Conservation (phyloP, 2,888 invertebrate genomes). For the Cetonia aurata region DNA sequence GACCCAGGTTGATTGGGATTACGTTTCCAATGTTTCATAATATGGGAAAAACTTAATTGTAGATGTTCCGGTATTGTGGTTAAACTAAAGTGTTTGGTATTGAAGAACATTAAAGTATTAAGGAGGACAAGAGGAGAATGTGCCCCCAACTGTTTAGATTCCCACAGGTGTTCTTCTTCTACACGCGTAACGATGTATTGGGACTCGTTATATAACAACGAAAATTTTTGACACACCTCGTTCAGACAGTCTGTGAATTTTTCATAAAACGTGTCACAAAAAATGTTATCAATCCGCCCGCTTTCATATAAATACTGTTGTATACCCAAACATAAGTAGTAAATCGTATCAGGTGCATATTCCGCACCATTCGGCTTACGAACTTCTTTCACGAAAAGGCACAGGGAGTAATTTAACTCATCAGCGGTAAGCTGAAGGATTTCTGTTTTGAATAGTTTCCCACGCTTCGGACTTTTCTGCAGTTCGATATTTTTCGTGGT, state of each 20-base stretch:
- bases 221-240: constrained; percentile 84
- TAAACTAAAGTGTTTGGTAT: constrained; percentile 91
- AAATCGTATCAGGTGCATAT: constrained; percentile 91
- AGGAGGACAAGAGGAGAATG: constrained; percentile 91
- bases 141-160: constrained; percentile 90
- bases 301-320: constrained; percentile 92
- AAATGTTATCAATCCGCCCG: constrained; percentile 90
- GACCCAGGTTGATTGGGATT: constrained; percentile 77
- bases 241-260: constrained; percentile 88
- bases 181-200: constrained; percentile 89
- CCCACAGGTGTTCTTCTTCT: constrained; percentile 94
- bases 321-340: constrained; percentile 89
- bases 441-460: constrained; percentile 76
- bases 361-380: constrained; percentile 76
- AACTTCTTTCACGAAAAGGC: constrained; percentile 89
- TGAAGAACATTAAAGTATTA: constrained; percentile 92
- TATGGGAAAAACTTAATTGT: constrained; percentile 88
- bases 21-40: constrained; percentile 92
- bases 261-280: constrained; percentile 88
- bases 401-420: constrained; percentile 86
- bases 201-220: constrained; percentile 80
- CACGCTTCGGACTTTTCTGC: constrained; percentile 45
- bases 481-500: constrained; percentile 77
- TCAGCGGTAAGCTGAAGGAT: constrained; percentile 86
- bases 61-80: constrained; percentile 90